Evolutionary conservation across 1,140 invertebrate species (phyloP), one percentile per base, ranked within the genome.

Genomic region (Pinna nobilis): DNA sequence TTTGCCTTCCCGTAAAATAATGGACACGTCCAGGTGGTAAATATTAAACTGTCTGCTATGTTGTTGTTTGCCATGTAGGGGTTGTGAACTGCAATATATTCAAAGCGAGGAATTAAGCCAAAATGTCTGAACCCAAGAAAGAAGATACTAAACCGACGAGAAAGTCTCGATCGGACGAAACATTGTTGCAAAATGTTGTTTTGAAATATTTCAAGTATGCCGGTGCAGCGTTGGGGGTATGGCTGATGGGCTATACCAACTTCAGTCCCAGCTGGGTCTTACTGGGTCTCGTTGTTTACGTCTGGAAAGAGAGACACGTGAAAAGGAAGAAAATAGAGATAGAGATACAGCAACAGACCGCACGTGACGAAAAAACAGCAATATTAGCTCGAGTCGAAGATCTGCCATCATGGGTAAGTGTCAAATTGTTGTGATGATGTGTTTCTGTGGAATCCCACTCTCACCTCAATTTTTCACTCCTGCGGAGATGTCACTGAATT

Each of bases 241-340:
- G 96, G 90, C 88, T 95, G 50, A 92, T 94, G 49, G 96, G 96
- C 7, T 96, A 96, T 84, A 93, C 95, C 92, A 93, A 95, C 83
- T 94, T 95, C 89, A 93, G 91, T 76, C 92, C 96, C 25, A 95
- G 95, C 28, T 98, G 96, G 96, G 91, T 98, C 1, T 91, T 97
- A 71, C 92, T 94, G 0, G 95, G 95, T 0, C 92, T 97, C 9
- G 91, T 95, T 33, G 89, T 96, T 23, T 93, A 93, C 9, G 94
- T 95, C 49, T 91, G 95, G 78, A 92, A 95, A 63, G 93, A 94
- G 74, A 94, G 96, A 87, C 93, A 93, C 90, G 92, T 92, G 50
- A 93, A 93, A 84, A 92, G 94, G 59, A 93, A 92, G 76, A 92
- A 95, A 79, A 91, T 94, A 57, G 93, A 93, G 82, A 92, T 95